These are phyloP conservation scores for Irena cyanogastra DNA, from an alignment of 2,113 vertebrate genomes.

Conservation along the genomic window DNA sequence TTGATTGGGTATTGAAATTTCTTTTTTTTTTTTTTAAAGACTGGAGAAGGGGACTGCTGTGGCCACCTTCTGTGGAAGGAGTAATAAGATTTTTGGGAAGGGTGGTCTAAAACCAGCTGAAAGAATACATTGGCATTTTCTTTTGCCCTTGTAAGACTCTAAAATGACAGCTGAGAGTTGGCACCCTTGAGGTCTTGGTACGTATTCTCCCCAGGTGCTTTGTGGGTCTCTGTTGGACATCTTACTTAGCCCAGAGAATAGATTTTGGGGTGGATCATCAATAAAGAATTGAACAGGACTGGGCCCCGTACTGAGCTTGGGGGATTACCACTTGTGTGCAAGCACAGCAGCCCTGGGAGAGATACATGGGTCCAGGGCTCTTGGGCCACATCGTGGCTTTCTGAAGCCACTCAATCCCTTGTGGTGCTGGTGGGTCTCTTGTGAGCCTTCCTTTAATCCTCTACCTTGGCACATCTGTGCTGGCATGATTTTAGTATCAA, in stretches of 20 bases:
- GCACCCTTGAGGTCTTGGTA: not conserved
- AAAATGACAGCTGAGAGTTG: not conserved
- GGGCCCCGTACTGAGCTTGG: not conserved
- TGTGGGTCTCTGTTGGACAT: not conserved
- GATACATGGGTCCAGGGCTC: not conserved
- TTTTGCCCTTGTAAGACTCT: not conserved
- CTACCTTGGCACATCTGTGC: rapidly evolving
- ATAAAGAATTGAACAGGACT: not conserved
- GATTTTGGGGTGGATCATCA: not conserved
- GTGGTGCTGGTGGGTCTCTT: not conserved
- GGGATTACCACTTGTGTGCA: not conserved
- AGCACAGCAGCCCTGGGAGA: not conserved
- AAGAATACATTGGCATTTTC: not conserved
- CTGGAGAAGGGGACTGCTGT: not conserved
- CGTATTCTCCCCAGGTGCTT: not conserved
- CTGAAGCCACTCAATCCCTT: not conserved
- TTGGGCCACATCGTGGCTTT: rapidly evolving
- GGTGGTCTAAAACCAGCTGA: not conserved
- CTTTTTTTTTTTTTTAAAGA: not conserved
- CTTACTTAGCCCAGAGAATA: not conserved
- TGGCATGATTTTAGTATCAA: not conserved
- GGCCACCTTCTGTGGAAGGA: not conserved
- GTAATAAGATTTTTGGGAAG: not conserved
- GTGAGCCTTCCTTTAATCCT: not conserved
- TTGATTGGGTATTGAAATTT: not conserved